Percentiles rank a stretch among this genome's conserved stretches.
These are phyloP conservation scores for Thaumetopoea pityocampa DNA, from an alignment of 1,140 invertebrate species.

Conservation along the genomic window DNA sequence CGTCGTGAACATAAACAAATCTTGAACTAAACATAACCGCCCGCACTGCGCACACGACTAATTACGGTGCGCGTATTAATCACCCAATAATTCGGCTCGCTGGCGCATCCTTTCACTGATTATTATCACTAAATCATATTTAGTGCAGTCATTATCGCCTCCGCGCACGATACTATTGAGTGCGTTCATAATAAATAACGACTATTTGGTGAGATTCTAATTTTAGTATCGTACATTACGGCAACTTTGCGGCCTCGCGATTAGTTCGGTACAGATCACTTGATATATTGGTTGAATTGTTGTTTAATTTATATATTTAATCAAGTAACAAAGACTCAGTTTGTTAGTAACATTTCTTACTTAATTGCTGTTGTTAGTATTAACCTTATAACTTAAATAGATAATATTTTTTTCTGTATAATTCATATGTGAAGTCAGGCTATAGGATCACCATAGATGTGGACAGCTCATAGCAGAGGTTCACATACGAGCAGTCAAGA, in stretches of 20 bases:
- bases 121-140: constrained; percentile 63
- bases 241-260: constrained; percentile 10
- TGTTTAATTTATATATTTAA: too few relatives aligned
- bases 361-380: not conserved
- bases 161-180: constrained; percentile 43
- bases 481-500: too few relatives aligned
- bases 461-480: too few relatives aligned
- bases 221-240: constrained; percentile 37
- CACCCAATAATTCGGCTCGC: constrained; percentile 12
- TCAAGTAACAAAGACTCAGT: not conserved
- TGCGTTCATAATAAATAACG: constrained; percentile 48
- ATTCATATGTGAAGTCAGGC: too few relatives aligned
- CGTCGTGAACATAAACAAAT: too few relatives aligned
- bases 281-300: constrained; percentile 11
- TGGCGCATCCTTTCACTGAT: constrained; percentile 21
- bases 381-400: too few relatives aligned
- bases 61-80: constrained; percentile 21
- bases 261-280: constrained; percentile 11
- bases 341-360: not conserved
- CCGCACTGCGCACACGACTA: not conserved
- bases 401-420: too few relatives aligned
- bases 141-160: constrained; percentile 57
- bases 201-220: constrained; percentile 37
- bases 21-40: not conserved
- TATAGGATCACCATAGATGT: too few relatives aligned